Base-by-base conservation (phyloP, 2,113 vertebrate genomes). In the Ifrita kowaldi region DNA sequence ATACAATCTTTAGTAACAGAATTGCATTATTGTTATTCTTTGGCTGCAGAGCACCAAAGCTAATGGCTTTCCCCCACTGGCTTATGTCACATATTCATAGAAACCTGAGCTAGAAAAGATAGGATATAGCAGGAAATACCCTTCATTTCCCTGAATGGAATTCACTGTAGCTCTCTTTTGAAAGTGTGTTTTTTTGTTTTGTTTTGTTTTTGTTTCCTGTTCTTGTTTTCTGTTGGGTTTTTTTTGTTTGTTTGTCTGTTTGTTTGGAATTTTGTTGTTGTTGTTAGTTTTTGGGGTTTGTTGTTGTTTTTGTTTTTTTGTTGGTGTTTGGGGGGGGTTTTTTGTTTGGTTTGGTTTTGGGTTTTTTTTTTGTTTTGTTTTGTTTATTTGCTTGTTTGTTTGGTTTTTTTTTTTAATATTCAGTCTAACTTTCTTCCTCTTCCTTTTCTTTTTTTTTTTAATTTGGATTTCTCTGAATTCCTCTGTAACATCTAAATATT, bases 391-490 rank as follows among this genome's bases (percentile, higher is more conserved):
- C 3, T 73, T 46, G 3, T 1, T 33, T 63, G 5, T 18, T 59
- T 35, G n/a, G n/a, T n/a, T 7, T 5, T 8, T 64, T 26, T 73
- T 46, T 44, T 52, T 13, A 49, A 80, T 76, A 44, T 3, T 59
- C 35, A 32, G 4, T 26, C 24, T 49, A 69, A 44, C 2, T 17
- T 55, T 91, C 41, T 23, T 49, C 4, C 1, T 42, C 14, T 68
- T 17, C 2, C 0, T 26, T 33, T n/a, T n/a, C n/a, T 20, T 17
- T n/a, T 39, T 50, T 41, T 55, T 44, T 33, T 53, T 0, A 5
- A 11, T 67, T 67, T 41, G 32, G 1, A n/a, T 81, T 64, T 9
- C 12, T 79, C 23, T 86, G 46, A 41, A 11, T 65, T 91, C 12
- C 20, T 65, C 8, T 70, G 6, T 53, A 69, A 7, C 8, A 57